Evolutionary conservation across 1,140 invertebrate species (phyloP), one percentile per base, ranked within the genome.

Genomic region (Homalodisca vitripennis): DNA sequence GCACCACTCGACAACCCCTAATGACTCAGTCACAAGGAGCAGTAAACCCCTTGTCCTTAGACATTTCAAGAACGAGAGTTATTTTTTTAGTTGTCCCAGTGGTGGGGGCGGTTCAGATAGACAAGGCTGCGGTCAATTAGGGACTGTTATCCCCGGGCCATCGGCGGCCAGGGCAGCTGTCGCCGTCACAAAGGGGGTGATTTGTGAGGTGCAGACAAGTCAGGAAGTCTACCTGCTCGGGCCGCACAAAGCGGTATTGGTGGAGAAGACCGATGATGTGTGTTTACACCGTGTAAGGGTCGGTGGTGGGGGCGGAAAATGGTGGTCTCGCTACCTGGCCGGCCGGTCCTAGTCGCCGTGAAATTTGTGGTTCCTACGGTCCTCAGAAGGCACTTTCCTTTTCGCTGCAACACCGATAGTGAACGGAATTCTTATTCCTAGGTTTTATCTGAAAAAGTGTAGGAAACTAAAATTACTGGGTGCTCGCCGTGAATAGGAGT

Each of bases 151-250:
- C n/a, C 22, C 14, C 17, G 48, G n/a, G n/a, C n/a, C n/a, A n/a
- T n/a, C n/a, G n/a, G n/a, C n/a, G 48, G 55, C 26, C 14, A 60
- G 55, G 55, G 22, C 22, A 26, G 55, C 22, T 26, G 55, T 60
- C 22, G 29, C n/a, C 22, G 26, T 10, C 2, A 60, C 24, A 60
- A 30, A 27, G 55, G 24, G 55, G 27, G 26, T 60, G 55, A 60
- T 60, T 60, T 60, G 55, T 60, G 55, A 60, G 55, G 55, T 60
- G 55, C 55, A 26, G 55, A 60, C 55, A 60, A 26, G 55, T 27
- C 24, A 60, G 24, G 29, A 30, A 30, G 22, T 30, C 55, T 27
- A 30, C 22, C 55, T 27, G 55, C 24, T 17, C 34, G 34, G 6
- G 34, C 34, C 34, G 34, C 34, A 17, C 34, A 6, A 17, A 6